Percentiles rank a stretch among this genome's conserved stretches.
Conservation (phyloP, 2,888 invertebrate species). For the Trypoxylon attenuatum region DNA sequence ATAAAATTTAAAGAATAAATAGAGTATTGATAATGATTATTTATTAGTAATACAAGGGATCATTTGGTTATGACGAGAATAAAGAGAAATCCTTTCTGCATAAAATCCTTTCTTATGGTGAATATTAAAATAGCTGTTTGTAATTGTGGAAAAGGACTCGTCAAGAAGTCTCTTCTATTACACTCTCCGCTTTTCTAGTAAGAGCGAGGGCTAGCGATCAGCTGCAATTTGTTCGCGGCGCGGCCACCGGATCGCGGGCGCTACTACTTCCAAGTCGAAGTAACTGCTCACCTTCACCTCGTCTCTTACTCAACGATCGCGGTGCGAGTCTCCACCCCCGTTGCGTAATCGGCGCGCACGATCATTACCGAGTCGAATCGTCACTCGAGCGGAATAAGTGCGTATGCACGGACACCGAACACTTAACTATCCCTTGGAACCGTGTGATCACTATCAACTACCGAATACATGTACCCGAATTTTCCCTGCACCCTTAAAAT, state of each 20-base stretch:
- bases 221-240: conserved; percentile 26
- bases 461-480: conserved; percentile 6
- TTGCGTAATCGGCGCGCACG: conserved; percentile 53
- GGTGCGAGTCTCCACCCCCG: conserved; percentile 47
- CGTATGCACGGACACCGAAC: conserved; percentile 28
- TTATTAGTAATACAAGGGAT: too few species aligned
- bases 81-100: too few species aligned
- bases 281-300: conserved; percentile 63
- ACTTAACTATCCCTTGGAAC: too few species aligned
- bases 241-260: not conserved
- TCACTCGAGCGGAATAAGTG: conserved; percentile 61
- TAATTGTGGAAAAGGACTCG: too few species aligned
- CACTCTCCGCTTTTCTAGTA: too few species aligned
- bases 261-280: conserved; percentile 36
- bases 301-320: conserved; percentile 57
- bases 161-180: too few species aligned
- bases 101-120: too few species aligned
- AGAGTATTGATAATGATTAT: too few species aligned
- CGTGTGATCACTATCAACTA: too few species aligned
- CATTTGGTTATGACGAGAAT: too few species aligned
- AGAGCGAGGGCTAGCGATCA: conserved; percentile 36
- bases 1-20: too few species aligned
- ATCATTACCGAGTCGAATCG: conserved; percentile 59
- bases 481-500: conserved; percentile 18
- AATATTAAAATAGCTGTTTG: too few species aligned